Base-by-base conservation (phyloP, 2,888 invertebrate species). In the Campoplex nolae region DNA sequence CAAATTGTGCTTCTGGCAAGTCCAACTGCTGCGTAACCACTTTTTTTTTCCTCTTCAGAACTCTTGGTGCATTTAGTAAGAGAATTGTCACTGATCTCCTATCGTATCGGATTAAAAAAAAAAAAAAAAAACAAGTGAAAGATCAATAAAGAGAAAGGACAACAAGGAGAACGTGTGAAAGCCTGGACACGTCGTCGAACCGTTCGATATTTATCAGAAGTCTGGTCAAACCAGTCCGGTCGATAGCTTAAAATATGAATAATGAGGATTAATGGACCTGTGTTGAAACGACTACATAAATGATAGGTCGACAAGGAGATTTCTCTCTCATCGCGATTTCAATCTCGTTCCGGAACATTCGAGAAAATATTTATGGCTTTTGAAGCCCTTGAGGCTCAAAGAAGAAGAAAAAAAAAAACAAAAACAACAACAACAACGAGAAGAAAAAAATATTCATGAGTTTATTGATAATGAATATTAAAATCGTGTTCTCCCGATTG, bases 111-210 rank as follows among this genome's bases (percentile, higher is more conserved):
- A 16, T 65, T 48, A 35, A 28, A 23, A 28, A 38, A 42, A 74
- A 3, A 74, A n/a, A 51, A 18, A 8, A 51, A 16, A 54, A 73
- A 67, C 8, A 3, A 35, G 62, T 28, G 28, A 54, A 45, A 58
- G 42, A 71, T 58, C 48, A 67, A 67, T 8, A 38, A 42, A n/a
- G 78, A 78, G 76, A 80, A 35, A 74, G 51, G 35, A 54, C 38
- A 70, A 76, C 32, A 32, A 62, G 48, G n/a, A 54, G n/a, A 79
- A 65, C 74, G 77, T n/a, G 83, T 58, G 85, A 71, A 81, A 85
- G 81, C 75, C 38, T 62, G 51, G 4, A 28, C 28, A 18, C 56
- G n/a, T 32, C n/a, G n/a, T n/a, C 68, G 48, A 13, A 6, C 62
- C 32, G 35, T 58, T 70, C 38, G 65, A 48, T 23, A 74, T 74